Evolutionary conservation across 2,888 invertebrate species (phyloP), one percentile per base, ranked within the genome.

Genomic region (Bugula neritina): DNA sequence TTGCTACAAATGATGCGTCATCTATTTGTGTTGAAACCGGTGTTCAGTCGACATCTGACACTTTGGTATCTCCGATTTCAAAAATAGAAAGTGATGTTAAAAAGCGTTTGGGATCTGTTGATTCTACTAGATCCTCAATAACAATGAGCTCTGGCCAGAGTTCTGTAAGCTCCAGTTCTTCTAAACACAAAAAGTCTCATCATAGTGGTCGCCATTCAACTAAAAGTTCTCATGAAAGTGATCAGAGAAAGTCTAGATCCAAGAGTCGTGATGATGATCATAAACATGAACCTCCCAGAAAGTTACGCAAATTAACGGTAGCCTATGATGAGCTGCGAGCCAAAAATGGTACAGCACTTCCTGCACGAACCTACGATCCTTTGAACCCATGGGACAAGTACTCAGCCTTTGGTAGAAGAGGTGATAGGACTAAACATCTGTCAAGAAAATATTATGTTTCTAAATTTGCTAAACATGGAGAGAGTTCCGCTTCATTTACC

Each of bases 341-440:
- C 10, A 25, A 31, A 31, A 63, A 63, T 63, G 63, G 63, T 63
- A 63, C 63, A 25, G 29, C 63, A 25, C 27, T 63, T 13, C 63
- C 63, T 63, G 31, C 2, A 31, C 2, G 63, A 31, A 63, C 63
- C 29, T 63, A 63, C 31, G 63, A 63, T n/a, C 63, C 63, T 13
- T 34, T 63, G 13, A 27, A 63, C 31, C 63, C 63, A 31, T 27
- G 17, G 21, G 63, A 31, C n/a, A 43, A 43, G 17, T 43, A 43
- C 17, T 5, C 10, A 43, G 43, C 43, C 17, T 10, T 17, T 43
- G 5, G 10, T 43, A 17, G 17, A 43, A 43, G 43, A 43, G 5
- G 43, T 5, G 43, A 17, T 10, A 43, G 17, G 43, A 43, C 43
- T 5, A n/a, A n/a, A n/a, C 43, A 43, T 17, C 10, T 10, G 10